Evolutionary conservation across 2,888 invertebrate genomes (phyloP).

Genomic region (Agrochola lychnidis): DNA sequence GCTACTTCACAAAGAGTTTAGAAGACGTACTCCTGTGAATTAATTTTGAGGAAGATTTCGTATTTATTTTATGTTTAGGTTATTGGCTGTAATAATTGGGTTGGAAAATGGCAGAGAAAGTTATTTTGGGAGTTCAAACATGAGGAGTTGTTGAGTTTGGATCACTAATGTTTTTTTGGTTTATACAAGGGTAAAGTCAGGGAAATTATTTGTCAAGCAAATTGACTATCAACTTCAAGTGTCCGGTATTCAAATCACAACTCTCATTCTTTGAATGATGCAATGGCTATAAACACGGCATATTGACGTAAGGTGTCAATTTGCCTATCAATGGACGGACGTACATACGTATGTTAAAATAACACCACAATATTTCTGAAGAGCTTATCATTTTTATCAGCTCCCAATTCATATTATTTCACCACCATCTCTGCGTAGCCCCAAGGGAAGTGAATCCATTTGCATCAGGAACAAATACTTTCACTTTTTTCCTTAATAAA

Average conservation of each 20-base stretch:
- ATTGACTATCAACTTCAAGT: too few relatives aligned
- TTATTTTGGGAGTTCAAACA: not conserved
- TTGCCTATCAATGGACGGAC: too few relatives aligned
- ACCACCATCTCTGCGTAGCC: not conserved
- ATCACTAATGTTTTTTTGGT: not conserved
- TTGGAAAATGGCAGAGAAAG: not conserved
- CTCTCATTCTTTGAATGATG: too few relatives aligned
- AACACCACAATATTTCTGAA: too few relatives aligned
- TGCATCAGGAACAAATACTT: not conserved
- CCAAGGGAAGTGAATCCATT: slow-evolving; percentile 4
- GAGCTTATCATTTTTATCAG: not conserved
- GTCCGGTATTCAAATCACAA: too few relatives aligned
- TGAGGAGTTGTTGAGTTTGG: not conserved
- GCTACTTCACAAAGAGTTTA: slow-evolving; percentile 34
- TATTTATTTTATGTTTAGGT: not conserved
- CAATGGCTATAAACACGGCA: too few relatives aligned
- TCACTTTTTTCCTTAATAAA: not conserved
- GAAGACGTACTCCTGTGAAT: not conserved
- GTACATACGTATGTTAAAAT: too few relatives aligned
- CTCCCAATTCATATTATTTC: slow-evolving; percentile 8
- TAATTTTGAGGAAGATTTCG: slow-evolving; percentile 21
- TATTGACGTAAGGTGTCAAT: too few relatives aligned
- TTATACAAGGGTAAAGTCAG: not conserved
- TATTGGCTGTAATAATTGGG: not conserved
- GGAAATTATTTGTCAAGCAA: too few relatives aligned